These are phyloP conservation scores for Scaptomyza montana DNA, from an alignment of 1,140 invertebrate genomes.

Conservation along the genomic window DNA sequence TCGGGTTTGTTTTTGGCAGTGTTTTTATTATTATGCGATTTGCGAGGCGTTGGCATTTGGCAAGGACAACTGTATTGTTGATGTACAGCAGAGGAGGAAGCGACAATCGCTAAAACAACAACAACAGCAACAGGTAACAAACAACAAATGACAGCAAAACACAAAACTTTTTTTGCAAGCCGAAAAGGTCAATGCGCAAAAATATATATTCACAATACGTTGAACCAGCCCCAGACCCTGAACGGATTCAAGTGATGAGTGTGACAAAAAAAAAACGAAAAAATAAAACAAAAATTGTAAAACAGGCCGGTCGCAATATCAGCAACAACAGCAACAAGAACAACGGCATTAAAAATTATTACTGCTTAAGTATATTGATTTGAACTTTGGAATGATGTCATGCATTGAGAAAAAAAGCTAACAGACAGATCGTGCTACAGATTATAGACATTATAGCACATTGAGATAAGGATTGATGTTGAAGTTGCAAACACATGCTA, in stretches of 20 bases:
- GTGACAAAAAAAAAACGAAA: constrained; percentile 7
- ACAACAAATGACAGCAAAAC: constrained; percentile 32
- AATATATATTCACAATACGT: constrained; percentile 56
- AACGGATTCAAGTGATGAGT: constrained; percentile 16
- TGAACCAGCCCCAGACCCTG: constrained; percentile 58
- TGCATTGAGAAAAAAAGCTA: constrained; percentile 24
- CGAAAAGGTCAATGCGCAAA: constrained; percentile 72
- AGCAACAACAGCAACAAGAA: constrained; percentile 10
- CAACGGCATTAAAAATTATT: constrained; percentile 2
- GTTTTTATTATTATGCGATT: constrained; percentile 9
- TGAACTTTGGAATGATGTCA: constrained; percentile 76
- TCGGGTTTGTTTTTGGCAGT: not conserved
- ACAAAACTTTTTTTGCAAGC: no score
- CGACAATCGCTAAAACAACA: constrained; percentile 9
- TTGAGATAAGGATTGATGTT: not conserved
- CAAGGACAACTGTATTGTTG: constrained; percentile 59
- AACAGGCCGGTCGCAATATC: constrained; percentile 52
- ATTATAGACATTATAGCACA: not conserved
- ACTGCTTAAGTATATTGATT: constrained; percentile 18
- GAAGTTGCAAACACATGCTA: constrained; percentile 24
- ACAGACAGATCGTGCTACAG: constrained; percentile 20
- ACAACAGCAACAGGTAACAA: constrained; percentile 16
- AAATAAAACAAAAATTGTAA: constrained; percentile 38
- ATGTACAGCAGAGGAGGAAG: constrained; percentile 20
- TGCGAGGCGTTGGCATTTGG: constrained; percentile 66